A percentile compares a stretch with the other conserved stretches of the same genome.
phyloP scores from a whole-genome alignment of 2,888 invertebrate genomes.

The Trissoscelio sp. region DNA sequence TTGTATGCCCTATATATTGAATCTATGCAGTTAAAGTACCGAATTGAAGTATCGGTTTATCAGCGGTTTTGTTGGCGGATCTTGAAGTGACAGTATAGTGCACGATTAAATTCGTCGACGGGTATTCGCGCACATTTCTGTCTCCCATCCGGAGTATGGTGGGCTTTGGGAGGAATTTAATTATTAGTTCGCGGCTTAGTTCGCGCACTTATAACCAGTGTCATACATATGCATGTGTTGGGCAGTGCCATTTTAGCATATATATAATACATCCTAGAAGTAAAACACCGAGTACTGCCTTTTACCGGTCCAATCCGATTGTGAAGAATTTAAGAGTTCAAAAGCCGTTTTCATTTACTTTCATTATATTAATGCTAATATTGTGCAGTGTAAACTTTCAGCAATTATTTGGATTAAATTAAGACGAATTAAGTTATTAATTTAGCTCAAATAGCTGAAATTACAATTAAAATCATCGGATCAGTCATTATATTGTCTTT shows the following conservation, averaged over 20 bases:
- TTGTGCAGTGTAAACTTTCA: neutral
- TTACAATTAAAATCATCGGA: constrained; percentile 29
- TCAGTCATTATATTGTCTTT: constrained; percentile 24
- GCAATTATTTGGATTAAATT: constrained; percentile 41
- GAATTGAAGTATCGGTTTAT: constrained; percentile 15
- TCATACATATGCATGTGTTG: constrained; percentile 77
- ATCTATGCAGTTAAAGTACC: neutral
- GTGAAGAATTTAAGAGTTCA: constrained; percentile 42
- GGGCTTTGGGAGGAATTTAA: constrained; percentile 75
- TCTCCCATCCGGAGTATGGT: constrained; percentile 22
- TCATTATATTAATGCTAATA: constrained; percentile 52
- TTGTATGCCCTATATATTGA: too few relatives aligned
- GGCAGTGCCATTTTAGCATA: constrained; percentile 73
- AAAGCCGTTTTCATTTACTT: constrained; percentile 42
- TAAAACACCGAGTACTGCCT: constrained; percentile 51
- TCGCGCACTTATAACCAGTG: constrained; percentile 67
- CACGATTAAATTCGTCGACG: constrained; percentile 60
- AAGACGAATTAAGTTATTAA: too few relatives aligned
- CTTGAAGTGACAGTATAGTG: constrained; percentile 60
- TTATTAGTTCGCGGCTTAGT: constrained; percentile 78
- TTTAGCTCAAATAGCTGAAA: constrained; percentile 18
- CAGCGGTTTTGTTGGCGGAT: constrained; percentile 34
- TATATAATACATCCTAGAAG: constrained; percentile 67
- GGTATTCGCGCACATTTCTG: constrained; percentile 56
- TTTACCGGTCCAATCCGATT: constrained; percentile 44